Evolutionary conservation across 2,113 vertebrate genomes (phyloP).

Genomic region (Corydoras sp.): DNA sequence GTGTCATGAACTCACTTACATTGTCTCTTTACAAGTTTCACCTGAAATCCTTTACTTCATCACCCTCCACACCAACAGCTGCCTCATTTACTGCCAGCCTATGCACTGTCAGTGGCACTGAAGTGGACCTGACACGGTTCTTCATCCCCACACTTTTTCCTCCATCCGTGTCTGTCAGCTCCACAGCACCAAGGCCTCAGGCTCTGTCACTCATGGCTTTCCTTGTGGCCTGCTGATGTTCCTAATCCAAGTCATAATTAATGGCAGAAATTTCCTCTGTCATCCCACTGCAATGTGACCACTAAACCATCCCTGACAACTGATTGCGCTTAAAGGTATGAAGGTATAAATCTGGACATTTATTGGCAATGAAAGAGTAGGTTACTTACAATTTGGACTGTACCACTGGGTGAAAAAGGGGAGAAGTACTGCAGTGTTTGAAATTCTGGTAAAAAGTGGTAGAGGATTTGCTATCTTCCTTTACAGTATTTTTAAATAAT

Average conservation of each 20-base stretch:
- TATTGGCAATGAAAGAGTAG: too few species aligned
- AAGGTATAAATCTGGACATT: background rate
- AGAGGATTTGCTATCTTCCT: too few species aligned
- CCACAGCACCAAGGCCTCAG: conserved; percentile 41
- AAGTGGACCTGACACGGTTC: conserved; percentile 37
- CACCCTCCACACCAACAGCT: background rate
- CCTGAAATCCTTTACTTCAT: too few species aligned
- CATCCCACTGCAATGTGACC: background rate
- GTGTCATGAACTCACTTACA: too few species aligned
- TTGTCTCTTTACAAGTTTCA: too few species aligned
- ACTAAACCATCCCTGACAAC: background rate
- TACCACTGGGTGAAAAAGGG: too few species aligned
- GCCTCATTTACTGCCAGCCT: background rate
- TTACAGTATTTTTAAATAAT: too few species aligned
- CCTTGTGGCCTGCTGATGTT: conserved; percentile 35
- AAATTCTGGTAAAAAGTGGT: too few species aligned
- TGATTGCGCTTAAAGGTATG: background rate
- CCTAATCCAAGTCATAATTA: conserved; percentile 44
- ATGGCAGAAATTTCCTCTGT: conserved; percentile 23
- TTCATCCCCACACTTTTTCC: conserved; percentile 50
- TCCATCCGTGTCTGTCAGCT: conserved; percentile 37
- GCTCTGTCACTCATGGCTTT: conserved; percentile 59
- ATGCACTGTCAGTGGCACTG: conserved; percentile 35
- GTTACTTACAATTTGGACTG: too few species aligned
- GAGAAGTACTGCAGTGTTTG: too few species aligned